Percentiles rank a stretch among this genome's conserved stretches.
phyloP scores from a whole-genome alignment of 2,888 invertebrate species.

The Calameuta idolon region DNA sequence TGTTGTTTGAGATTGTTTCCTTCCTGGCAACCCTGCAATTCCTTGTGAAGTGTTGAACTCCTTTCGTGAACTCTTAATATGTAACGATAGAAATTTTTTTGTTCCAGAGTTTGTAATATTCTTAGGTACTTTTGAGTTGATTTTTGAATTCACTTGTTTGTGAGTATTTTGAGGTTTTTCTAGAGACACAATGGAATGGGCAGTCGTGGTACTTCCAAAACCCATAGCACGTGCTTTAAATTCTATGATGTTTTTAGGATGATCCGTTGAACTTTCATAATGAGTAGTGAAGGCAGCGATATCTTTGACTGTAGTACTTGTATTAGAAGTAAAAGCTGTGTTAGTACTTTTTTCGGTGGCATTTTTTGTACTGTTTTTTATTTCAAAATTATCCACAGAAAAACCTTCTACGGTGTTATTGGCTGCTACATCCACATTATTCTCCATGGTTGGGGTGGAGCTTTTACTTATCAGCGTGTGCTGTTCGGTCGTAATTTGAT shows the following conservation, averaged over 20 bases:
- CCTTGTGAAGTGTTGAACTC: not conserved
- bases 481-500: not conserved
- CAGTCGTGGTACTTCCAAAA: not conserved
- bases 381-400: not conserved
- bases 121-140: not conserved
- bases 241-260: too few relatives aligned
- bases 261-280: too few relatives aligned
- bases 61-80: not conserved
- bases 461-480: not conserved
- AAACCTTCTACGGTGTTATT: not conserved
- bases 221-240: too few relatives aligned
- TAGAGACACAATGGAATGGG: not conserved
- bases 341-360: not conserved
- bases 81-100: not conserved
- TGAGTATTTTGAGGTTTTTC: not conserved
- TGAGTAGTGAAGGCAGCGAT: too few relatives aligned
- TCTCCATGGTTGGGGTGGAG: not conserved
- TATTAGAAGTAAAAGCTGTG: too few relatives aligned
- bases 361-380: not conserved
- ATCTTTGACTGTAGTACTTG: too few relatives aligned
- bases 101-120: not conserved
- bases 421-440: not conserved
- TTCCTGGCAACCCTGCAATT: not conserved
- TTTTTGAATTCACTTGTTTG: not conserved
- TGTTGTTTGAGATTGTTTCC: not conserved